A percentile compares a stretch with the other conserved stretches of the same genome.
These are phyloP conservation scores for Brachyptera risi DNA, from an alignment of 2,888 invertebrate species.

Conservation along the genomic window DNA sequence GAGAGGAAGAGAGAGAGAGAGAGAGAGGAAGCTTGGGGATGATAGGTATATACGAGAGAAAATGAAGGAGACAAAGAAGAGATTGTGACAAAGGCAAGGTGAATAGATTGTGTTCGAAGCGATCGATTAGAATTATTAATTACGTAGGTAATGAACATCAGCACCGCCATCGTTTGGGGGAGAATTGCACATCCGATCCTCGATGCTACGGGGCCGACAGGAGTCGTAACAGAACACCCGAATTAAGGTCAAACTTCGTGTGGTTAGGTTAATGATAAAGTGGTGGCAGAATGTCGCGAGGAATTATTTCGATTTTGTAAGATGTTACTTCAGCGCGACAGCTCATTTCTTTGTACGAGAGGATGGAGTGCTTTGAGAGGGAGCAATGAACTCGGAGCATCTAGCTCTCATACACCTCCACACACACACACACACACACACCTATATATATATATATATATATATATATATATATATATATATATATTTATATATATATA, in stretches of 20 bases:
- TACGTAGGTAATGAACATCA: background rate
- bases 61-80: background rate
- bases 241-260: background rate
- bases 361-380: no score
- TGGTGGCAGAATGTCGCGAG: no score
- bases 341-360: no score
- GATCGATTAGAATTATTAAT: conserved; percentile 1
- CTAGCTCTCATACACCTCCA: no score
- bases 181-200: background rate
- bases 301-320: no score
- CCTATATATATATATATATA: no score
- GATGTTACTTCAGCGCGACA: no score
- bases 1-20: background rate
- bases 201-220: background rate
- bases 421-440: no score
- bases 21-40: conserved; percentile 6
- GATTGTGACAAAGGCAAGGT: conserved; percentile 8
- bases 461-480: no score
- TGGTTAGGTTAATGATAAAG: background rate
- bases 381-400: no score
- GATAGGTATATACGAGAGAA: background rate
- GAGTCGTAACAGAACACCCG: background rate
- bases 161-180: no score
- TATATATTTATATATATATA: no score
- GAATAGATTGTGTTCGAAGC: background rate